Base-by-base conservation (phyloP, 1,140 invertebrate species). In the Cyclargus thomasi region DNA sequence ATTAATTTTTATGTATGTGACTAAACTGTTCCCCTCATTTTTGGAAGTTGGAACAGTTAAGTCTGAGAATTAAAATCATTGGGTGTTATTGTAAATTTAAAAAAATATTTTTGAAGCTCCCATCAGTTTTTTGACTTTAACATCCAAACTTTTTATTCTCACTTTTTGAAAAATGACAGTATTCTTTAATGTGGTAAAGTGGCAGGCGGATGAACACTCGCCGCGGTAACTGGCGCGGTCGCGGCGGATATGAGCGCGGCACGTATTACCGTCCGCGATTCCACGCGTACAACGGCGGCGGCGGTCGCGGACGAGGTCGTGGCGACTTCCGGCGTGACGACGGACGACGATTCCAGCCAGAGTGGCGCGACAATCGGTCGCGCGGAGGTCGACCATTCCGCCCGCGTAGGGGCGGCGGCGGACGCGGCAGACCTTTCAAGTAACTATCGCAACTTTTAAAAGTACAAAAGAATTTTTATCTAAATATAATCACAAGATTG, bases 251-350 rank as follows among this genome's bases (percentile, higher is more conserved):
- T 72, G 94, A 95, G 74, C 92, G 94, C 16, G 94, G 94, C 55
- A 95, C 94, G 0, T 95, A 95, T 77, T 95, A 95, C 83, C 94
- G 94, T 71, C 94, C 94, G 0, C 91, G 94, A 22, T 95, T 95
- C 91, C 94, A 94, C 78, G 91, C 87, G 7, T 91, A 86, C 79
- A 92, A 91, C 70, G 90, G 92, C 79, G 91, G 92, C 35, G 91
- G 82, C 7, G 80, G 91, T 10, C 84, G 92, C 16, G 91, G 92
- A 10, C 82, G 91, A 68, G 91, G 92, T 64, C 83, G 92, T 53
- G 88, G 91, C 21, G 91, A 93, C 80, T 93, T 92, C 82, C 91
- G 93, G 63, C 86, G 92, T 59, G 92, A 92, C 76, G 92, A 92
- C 78, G 76, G 88, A 7, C 83, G 92, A 17, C 78, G 86, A 18